Conservation (phyloP, 2,888 invertebrate species). For the Camponotus fellah region DNA sequence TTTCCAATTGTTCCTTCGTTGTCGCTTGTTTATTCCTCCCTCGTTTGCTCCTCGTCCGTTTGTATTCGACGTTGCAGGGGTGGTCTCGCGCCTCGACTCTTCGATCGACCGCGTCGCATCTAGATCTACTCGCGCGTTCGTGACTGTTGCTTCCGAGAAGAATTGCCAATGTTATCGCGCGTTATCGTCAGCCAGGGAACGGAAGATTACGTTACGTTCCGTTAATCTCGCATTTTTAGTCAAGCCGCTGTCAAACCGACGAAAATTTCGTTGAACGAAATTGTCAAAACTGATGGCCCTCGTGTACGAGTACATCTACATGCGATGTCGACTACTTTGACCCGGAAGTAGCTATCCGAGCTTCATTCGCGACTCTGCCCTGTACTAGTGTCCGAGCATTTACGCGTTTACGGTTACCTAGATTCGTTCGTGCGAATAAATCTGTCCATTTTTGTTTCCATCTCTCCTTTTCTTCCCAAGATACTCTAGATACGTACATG, state of each 20-base stretch:
- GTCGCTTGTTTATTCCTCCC: too few species aligned
- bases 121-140: too few species aligned
- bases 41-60: too few species aligned
- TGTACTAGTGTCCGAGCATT: too few species aligned
- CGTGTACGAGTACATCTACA: too few species aligned
- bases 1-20: too few species aligned
- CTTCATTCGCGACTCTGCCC: not conserved
- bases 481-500: too few species aligned
- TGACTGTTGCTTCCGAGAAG: too few species aligned
- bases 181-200: not conserved
- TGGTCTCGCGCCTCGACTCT: too few species aligned
- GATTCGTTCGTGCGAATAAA: not conserved
- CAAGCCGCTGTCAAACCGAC: not conserved
- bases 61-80: too few species aligned
- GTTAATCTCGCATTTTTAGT: not conserved
- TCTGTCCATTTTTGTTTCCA: not conserved
- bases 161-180: too few species aligned
- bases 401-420: not conserved
- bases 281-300: not conserved
- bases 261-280: not conserved
- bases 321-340: not conserved
- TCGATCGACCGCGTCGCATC: too few species aligned
- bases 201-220: not conserved
- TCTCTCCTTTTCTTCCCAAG: not conserved
- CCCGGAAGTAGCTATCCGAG: not conserved